Evolutionary conservation across 2,888 invertebrate genomes (phyloP).

Genomic region (Mimas tiliae): DNA sequence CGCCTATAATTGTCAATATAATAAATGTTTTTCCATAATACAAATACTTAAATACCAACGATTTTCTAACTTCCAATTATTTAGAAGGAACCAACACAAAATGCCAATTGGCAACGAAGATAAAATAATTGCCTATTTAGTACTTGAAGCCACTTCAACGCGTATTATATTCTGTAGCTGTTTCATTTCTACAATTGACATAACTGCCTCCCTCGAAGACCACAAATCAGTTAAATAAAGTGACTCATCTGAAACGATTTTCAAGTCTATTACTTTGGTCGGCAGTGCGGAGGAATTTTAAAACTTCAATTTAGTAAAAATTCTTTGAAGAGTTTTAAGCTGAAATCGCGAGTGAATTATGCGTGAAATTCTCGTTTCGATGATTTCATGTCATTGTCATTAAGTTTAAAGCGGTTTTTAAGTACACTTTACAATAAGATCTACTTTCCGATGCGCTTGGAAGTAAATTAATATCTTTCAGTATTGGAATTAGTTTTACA

Average conservation of each 20-base stretch:
- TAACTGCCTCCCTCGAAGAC: constrained; percentile 34
- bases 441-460: background rate
- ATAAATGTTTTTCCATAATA: too few relatives aligned
- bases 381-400: constrained; percentile 1
- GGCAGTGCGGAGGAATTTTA: constrained; percentile 16
- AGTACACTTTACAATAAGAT: background rate
- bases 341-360: constrained; percentile 23
- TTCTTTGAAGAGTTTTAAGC: constrained; percentile 7
- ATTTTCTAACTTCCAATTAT: background rate
- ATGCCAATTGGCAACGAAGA: background rate
- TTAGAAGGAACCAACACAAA: background rate
- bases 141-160: background rate
- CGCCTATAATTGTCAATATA: too few relatives aligned
- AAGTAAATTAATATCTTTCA: background rate
- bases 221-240: constrained; percentile 46
- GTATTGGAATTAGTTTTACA: too few relatives aligned
- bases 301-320: constrained; percentile 27
- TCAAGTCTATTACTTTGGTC: constrained; percentile 36
- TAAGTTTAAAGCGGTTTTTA: background rate
- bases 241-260: constrained; percentile 44
- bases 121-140: background rate
- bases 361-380: background rate
- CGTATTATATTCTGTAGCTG: background rate
- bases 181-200: constrained; percentile 28
- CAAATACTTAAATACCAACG: too few relatives aligned